Conservation (phyloP, 2,797 vertebrate species). For the Scarus forsteni region DNA sequence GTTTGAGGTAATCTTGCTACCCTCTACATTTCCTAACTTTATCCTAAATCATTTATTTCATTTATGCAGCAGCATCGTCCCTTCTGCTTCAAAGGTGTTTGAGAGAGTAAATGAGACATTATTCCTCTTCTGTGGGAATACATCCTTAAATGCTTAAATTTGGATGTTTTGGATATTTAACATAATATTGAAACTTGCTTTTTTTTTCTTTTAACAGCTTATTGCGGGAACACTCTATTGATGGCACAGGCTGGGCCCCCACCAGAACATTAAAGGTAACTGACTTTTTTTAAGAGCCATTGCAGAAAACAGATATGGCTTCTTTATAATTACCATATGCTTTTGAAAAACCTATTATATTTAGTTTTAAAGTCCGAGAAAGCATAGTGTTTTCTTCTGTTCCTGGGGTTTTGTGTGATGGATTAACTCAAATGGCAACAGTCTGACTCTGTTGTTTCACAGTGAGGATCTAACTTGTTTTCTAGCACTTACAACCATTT, state of each 20-base stretch:
- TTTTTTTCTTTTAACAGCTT: slow-evolving; percentile 83
- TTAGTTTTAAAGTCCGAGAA: too few species aligned
- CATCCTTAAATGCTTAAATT: too few species aligned
- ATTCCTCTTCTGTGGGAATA: too few species aligned
- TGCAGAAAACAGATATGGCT: too few species aligned
- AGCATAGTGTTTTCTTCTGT: background rate
- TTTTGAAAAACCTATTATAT: too few species aligned
- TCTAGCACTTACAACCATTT: background rate
- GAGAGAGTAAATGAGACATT: background rate
- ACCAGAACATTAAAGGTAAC: slow-evolving; percentile 97
- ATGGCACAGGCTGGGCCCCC: slow-evolving; percentile 98
- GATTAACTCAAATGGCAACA: background rate
- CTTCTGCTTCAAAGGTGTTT: background rate
- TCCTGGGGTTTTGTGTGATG: background rate
- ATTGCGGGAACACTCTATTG: slow-evolving; percentile 98
- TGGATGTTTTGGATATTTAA: background rate
- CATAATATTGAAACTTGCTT: background rate
- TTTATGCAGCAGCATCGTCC: background rate
- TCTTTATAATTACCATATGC: too few species aligned
- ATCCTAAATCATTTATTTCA: background rate
- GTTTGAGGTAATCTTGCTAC: slow-evolving; percentile 89
- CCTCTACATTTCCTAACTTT: background rate
- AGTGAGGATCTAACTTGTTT: background rate
- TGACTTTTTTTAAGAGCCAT: background rate
- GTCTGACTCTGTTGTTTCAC: background rate